phyloP scores from a whole-genome alignment of 2,113 vertebrate species.

The Bettongia penicillata region DNA sequence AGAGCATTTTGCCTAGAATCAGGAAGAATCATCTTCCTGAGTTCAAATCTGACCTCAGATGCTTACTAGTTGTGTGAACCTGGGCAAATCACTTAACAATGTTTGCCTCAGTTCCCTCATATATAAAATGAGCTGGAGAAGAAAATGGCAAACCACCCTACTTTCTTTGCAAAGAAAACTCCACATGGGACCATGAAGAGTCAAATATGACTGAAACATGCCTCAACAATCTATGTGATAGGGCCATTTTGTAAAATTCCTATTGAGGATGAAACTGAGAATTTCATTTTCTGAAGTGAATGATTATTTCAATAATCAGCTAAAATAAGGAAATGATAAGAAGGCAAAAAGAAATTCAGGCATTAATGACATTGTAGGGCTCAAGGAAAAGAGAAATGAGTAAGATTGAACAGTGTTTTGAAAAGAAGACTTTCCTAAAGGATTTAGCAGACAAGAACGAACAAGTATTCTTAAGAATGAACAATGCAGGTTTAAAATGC shows the following conservation, averaged over 20 bases:
- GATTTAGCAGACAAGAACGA: neutral
- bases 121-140: too few relatives aligned
- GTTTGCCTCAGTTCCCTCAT: too few relatives aligned
- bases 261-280: neutral
- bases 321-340: neutral
- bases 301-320: neutral
- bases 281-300: conserved; percentile 2
- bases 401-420: neutral
- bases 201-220: too few relatives aligned
- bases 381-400: neutral
- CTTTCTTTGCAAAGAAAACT: too few relatives aligned
- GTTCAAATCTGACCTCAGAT: conserved; percentile 12
- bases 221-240: neutral
- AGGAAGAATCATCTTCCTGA: neutral
- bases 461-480: neutral
- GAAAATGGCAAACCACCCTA: too few relatives aligned
- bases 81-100: too few relatives aligned
- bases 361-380: neutral
- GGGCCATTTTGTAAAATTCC: neutral
- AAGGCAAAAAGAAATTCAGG: neutral
- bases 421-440: neutral
- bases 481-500: neutral
- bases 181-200: too few relatives aligned
- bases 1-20: neutral
- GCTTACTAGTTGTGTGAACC: too few relatives aligned